Evolutionary conservation across 2,113 vertebrate genomes (phyloP), one percentile per base, ranked within the genome.

Genomic region (Tychaedon coryphoeus): DNA sequence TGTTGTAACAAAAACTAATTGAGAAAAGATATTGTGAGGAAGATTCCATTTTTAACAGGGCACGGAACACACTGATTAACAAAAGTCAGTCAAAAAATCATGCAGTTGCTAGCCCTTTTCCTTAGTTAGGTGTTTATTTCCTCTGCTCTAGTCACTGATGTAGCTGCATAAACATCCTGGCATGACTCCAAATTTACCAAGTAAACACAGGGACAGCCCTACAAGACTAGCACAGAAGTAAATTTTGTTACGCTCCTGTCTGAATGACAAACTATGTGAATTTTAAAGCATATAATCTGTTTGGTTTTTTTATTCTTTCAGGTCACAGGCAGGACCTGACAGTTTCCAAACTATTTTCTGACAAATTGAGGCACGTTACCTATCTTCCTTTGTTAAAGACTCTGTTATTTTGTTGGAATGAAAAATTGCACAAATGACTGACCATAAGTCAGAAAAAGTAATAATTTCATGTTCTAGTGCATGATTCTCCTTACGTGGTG

Each of bases 401-500:
- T 24, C 25, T 60, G 16, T 48, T 57, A 67, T 54, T 74, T 60
- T 1, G 0, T 8, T 58, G 42, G 47, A 61, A 70, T 45, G 28
- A 80, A 95, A 89, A 84, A 92, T 48, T 65, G n/a, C 23, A n/a
- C 16, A 65, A 66, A 61, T 45, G 19, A 42, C 48, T 62, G 33
- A 47, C 18, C 4, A 0, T 31, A 73, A 81, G 11, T 34, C 34
- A 75, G 28, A 38, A 86, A 72, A 67, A 15, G 2, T 54, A 54
- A 56, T 50, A 10, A 67, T 43, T 90, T 86, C 26, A 12, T 56
- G 25, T 74, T 88, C 33, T 42, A 54, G 11, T 51, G 19, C 12
- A 29, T 78, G 10, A 40, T 40, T 71, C 31, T 17, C 22, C 10
- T n/a, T 28, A 54, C 0, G 0, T 34, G 9, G 14, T 57, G 17